Base-by-base conservation (phyloP, 2,797 vertebrate species). In the Muscicapa comitata region DNA sequence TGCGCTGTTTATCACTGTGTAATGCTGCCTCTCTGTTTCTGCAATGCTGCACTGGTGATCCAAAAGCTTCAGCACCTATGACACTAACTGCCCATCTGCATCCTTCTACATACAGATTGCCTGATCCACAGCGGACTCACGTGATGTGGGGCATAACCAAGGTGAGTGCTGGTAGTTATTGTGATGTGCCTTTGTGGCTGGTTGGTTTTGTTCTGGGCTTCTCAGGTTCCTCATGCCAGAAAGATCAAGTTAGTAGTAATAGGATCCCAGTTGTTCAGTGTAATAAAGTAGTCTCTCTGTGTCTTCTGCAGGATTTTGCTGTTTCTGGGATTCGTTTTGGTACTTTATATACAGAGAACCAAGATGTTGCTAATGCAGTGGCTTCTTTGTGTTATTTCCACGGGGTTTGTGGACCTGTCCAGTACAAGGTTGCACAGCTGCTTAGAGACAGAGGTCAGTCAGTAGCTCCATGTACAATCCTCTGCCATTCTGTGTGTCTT, bases 141-240 rank as follows among this genome's bases (percentile, higher is more conserved):
- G 98, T 99, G 78, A 97, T 99, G 98, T 99, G 99, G 99, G 98
- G 99, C 12, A 67, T 99, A 94, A 99, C 98, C 97, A 99, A 99
- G 98, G 99, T 99, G 96, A 95, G 98, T 74, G 47, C 48, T 75
- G 42, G 9, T 53, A 70, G 17, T 45, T 38, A 2, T 9, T 2
- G 0, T 66, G 45, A 80, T 12, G 2, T 29, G 37, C 37, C 47
- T 73, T 59, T 65, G 40, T 20, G 45, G 10, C 51, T 59, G 47
- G 24, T 59, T 13, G 26, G 6, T 29, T 70, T 90, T 84, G 63
- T 18, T 59, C 59, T 74, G 55, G 8, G 57, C 58, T 43, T n/a
- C 50, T 51, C 23, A 38, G 31, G 17, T 51, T 73, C 40, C 29
- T 91, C 33, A 2, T 11, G 28, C 42, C 53, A 72, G 15, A 65